phyloP scores from a whole-genome alignment of 1,140 invertebrate genomes.

The Coptotermes formosanus region DNA sequence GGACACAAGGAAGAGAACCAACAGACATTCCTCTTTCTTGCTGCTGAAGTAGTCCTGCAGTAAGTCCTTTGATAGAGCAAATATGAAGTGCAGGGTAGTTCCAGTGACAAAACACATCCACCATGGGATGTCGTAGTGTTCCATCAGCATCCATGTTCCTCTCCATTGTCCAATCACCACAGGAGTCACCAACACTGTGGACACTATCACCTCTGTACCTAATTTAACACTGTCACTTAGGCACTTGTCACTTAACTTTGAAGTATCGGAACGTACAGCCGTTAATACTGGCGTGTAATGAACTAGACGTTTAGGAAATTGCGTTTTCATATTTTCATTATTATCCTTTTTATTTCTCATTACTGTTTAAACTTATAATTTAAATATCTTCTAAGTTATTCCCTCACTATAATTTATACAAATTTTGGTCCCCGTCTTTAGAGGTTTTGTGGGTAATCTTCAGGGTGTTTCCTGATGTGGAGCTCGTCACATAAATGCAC shows the following conservation, averaged over 20 bases:
- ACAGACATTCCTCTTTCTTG: constrained; percentile 48
- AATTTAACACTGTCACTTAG: not conserved
- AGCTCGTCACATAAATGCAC: not conserved
- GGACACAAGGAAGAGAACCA: constrained; percentile 70
- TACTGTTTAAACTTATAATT: not conserved
- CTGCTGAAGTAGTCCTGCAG: not conserved
- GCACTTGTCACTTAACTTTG: not conserved
- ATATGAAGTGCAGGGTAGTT: constrained; percentile 62
- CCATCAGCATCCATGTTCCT: constrained; percentile 78
- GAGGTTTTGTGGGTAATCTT: not conserved
- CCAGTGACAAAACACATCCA: constrained; percentile 65
- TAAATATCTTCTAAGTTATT: not conserved
- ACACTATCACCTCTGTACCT: constrained; percentile 52
- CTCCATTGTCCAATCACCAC: constrained; percentile 82
- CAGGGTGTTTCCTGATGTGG: not conserved
- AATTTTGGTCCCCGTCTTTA: not conserved
- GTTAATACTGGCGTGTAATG: not conserved
- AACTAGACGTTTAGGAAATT: not conserved
- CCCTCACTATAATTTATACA: not conserved
- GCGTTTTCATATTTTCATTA: not conserved
- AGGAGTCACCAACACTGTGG: constrained; percentile 69
- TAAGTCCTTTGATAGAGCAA: constrained; percentile 51
- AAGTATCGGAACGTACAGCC: not conserved
- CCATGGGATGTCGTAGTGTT: constrained; percentile 61
- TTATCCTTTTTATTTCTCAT: not conserved